These are phyloP conservation scores for Eulithis prunata DNA, from an alignment of 2,888 invertebrate species.

Conservation along the genomic window DNA sequence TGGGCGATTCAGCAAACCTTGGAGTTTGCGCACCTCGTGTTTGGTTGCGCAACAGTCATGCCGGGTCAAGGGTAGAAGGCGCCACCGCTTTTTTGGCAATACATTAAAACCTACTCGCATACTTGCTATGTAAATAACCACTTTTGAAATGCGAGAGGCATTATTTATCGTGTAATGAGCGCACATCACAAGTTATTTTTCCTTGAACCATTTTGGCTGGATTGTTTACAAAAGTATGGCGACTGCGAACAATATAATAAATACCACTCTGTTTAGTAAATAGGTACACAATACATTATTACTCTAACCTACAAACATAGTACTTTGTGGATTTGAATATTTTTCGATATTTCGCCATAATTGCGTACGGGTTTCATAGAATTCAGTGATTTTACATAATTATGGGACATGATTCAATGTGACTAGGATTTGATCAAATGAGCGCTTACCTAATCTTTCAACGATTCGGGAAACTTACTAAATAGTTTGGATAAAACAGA, in stretches of 20 bases:
- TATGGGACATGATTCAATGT: no score
- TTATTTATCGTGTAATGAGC: conserved; percentile 28
- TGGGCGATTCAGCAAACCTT: conserved; percentile 67
- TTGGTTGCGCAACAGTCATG: conserved; percentile 65
- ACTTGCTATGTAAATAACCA: conserved; percentile 58
- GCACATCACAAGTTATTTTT: conserved; percentile 19
- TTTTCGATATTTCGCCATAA: no score
- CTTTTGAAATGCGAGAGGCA: conserved; percentile 49
- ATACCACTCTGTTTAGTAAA: no score
- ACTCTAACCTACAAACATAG: no score
- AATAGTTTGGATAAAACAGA: no score
- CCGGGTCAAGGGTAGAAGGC: conserved; percentile 74
- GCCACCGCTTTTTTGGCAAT: conserved; percentile 73
- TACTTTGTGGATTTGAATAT: no score
- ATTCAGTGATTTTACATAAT: no score
- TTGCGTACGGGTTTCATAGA: no score
- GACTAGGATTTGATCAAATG: no score
- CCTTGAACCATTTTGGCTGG: conserved; percentile 21
- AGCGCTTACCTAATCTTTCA: no score
- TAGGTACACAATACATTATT: no score
- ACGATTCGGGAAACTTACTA: no score
- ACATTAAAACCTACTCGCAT: conserved; percentile 54
- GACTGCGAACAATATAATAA: background rate
- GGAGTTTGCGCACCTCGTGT: conserved; percentile 60
- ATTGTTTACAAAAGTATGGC: conserved; percentile 10